Conservation (phyloP, 2,797 vertebrate species). For the Lemur catta region DNA sequence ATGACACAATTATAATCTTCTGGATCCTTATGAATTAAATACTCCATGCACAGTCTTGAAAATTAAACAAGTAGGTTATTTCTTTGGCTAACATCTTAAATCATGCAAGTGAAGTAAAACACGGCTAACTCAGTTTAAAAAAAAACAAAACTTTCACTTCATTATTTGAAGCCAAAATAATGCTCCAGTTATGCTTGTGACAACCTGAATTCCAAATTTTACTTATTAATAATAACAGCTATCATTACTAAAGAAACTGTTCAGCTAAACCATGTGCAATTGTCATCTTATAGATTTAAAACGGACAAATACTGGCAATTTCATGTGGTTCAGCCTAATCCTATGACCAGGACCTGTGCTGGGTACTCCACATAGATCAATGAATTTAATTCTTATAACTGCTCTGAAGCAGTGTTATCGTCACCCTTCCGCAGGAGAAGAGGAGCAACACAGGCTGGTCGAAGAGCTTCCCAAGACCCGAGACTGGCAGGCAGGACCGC, state of each 20-base stretch:
- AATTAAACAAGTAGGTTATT: background rate
- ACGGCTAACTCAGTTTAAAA: background rate
- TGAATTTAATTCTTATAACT: no score
- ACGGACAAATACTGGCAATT: background rate
- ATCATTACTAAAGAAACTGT: background rate
- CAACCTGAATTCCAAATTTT: background rate
- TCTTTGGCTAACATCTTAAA: background rate
- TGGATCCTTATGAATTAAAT: background rate
- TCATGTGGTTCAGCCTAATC: background rate
- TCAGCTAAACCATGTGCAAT: background rate
- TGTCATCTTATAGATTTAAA: background rate
- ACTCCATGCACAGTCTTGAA: background rate
- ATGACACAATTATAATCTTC: background rate
- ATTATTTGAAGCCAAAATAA: background rate
- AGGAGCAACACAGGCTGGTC: no score
- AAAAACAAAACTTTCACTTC: background rate
- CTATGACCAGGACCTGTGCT: background rate
- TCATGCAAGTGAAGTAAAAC: background rate
- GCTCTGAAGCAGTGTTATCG: background rate
- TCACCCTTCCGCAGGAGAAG: background rate
- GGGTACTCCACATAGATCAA: rapidly evolving
- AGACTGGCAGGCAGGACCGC: background rate
- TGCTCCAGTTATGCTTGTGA: background rate
- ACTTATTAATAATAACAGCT: background rate
- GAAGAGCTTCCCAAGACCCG: background rate